These are phyloP conservation scores for Campoplex capitator DNA, from an alignment of 2,888 invertebrate species.

Conservation along the genomic window DNA sequence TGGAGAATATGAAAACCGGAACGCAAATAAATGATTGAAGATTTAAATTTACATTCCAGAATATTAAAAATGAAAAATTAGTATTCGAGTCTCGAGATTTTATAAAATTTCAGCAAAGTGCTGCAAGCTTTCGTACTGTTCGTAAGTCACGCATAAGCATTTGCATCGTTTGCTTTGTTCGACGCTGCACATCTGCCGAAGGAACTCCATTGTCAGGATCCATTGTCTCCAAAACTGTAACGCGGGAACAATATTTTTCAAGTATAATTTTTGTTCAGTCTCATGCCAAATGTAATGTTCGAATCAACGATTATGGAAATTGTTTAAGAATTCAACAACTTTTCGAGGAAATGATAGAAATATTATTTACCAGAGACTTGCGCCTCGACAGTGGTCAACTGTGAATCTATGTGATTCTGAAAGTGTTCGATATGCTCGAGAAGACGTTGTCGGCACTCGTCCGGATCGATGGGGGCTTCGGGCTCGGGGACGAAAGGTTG, in stretches of 20 bases:
- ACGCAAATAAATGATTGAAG: not conserved
- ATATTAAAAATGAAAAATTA: not conserved
- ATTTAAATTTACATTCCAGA: not conserved
- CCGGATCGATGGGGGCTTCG: conserved; percentile 92
- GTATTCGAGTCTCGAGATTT: not conserved
- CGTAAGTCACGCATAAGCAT: conserved; percentile 91
- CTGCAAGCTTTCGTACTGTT: conserved; percentile 89
- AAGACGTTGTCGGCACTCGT: conserved; percentile 91
- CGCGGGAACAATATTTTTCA: conserved; percentile 10
- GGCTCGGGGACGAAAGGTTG: conserved; percentile 89
- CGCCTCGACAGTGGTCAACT: conserved; percentile 91
- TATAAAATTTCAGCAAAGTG: conserved; percentile 82
- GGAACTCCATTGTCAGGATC: conserved; percentile 88
- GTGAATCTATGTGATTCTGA: conserved; percentile 89
- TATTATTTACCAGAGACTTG: conserved; percentile 88
- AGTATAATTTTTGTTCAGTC: not conserved
- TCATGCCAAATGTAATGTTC: not conserved
- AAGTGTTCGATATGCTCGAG: conserved; percentile 92
- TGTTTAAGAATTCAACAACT: not conserved
- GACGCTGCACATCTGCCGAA: conserved; percentile 87
- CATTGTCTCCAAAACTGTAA: conserved; percentile 87
- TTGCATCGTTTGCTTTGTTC: conserved; percentile 90
- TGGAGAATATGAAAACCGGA: not conserved
- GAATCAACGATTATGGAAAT: not conserved
- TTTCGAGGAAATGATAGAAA: not conserved